These are phyloP conservation scores for Pherbina coryleti DNA, from an alignment of 2,888 invertebrate genomes.

Conservation along the genomic window DNA sequence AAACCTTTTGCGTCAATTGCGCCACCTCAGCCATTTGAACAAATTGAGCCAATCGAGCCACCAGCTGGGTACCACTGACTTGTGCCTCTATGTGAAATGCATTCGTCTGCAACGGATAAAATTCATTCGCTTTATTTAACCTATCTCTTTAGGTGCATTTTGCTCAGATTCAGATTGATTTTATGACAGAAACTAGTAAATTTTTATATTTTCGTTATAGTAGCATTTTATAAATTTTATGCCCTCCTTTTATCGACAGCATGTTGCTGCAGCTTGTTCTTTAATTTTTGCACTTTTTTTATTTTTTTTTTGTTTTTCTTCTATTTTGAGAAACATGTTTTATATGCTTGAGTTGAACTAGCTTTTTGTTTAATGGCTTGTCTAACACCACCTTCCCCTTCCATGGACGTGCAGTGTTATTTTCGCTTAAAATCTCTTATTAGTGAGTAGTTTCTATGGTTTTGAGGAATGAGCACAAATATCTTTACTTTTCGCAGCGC, in stretches of 20 bases:
- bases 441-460: conserved; percentile 3
- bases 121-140: neutral
- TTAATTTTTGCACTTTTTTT: neutral
- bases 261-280: neutral
- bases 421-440: neutral
- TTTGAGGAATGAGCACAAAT: conserved; percentile 24
- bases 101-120: neutral
- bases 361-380: neutral
- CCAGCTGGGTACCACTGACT: too few species aligned
- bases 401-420: neutral
- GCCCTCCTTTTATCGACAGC: conserved; percentile 7
- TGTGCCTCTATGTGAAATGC: neutral
- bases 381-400: neutral
- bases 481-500: conserved; percentile 12
- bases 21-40: too few species aligned
- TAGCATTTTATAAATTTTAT: neutral
- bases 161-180: neutral
- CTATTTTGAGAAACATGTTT: neutral
- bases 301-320: neutral
- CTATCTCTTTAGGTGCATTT: neutral
- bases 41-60: too few species aligned
- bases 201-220: neutral
- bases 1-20: too few species aligned
- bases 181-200: too few species aligned
- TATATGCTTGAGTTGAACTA: neutral